Conservation (phyloP, 2,113 vertebrate species). For the Hippocampus mohnikei region DNA sequence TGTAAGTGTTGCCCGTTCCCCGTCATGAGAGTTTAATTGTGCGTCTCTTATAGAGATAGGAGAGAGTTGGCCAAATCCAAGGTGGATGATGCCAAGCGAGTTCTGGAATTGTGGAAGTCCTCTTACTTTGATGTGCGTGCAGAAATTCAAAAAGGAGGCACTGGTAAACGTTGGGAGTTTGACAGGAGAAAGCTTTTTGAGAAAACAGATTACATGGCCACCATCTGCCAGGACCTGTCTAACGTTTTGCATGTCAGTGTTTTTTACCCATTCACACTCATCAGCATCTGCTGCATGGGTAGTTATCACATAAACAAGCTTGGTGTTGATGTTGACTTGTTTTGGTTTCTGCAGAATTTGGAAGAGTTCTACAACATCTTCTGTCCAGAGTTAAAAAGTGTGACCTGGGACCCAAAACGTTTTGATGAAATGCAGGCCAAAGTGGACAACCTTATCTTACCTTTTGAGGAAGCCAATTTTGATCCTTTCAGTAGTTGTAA, state of each 20-base stretch:
- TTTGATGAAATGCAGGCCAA: slow-evolving; percentile 76
- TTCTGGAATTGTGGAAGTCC: slow-evolving; percentile 83
- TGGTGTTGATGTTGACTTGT: background rate
- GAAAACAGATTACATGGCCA: slow-evolving; percentile 85
- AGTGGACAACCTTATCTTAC: slow-evolving; percentile 77
- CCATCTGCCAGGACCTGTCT: slow-evolving; percentile 83
- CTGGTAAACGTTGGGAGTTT: slow-evolving; percentile 87
- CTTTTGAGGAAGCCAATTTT: slow-evolving; percentile 78
- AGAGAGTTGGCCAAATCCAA: slow-evolving; percentile 73
- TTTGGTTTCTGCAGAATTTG: slow-evolving; percentile 67
- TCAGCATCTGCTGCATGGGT: background rate
- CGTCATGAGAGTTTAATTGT: background rate
- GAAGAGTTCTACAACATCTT: slow-evolving; percentile 89
- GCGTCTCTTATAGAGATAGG: slow-evolving; percentile 70
- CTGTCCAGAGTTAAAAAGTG: slow-evolving; percentile 80
- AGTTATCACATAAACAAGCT: slow-evolving; percentile 1
- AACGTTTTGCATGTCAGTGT: slow-evolving; percentile 80
- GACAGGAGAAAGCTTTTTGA: slow-evolving; percentile 87
- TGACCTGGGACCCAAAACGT: slow-evolving; percentile 79
- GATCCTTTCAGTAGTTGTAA: slow-evolving; percentile 79
- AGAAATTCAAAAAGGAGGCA: slow-evolving; percentile 81
- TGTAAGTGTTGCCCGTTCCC: background rate
- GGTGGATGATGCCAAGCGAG: slow-evolving; percentile 73
- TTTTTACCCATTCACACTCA: background rate
- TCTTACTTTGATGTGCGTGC: slow-evolving; percentile 81